Percentiles rank a stretch among this genome's conserved stretches.
Evolutionary conservation across 2,888 invertebrate genomes (phyloP).

Genomic region (Drosophila neutralis): DNA sequence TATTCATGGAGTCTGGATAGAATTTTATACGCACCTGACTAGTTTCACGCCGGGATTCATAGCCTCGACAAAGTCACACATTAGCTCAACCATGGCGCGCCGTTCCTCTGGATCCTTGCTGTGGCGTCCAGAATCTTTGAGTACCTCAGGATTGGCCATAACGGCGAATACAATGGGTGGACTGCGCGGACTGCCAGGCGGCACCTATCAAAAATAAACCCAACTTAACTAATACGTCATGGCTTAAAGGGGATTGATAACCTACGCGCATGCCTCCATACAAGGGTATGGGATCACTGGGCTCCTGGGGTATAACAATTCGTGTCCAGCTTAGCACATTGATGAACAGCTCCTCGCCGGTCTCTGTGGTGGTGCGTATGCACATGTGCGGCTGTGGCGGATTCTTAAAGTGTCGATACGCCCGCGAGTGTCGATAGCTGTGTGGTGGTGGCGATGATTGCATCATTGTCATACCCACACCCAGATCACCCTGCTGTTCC

Average conservation of each 20-base stretch:
- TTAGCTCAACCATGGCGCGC: conserved; percentile 88
- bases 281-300: conserved; percentile 88
- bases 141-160: conserved; percentile 90
- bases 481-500: conserved; percentile 61
- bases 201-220: conserved; percentile 84
- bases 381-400: conserved; percentile 92
- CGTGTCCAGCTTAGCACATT: conserved; percentile 91
- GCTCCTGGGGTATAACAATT: conserved; percentile 88
- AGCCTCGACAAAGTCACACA: conserved; percentile 90
- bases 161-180: conserved; percentile 89
- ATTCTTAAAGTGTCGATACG: conserved; percentile 89
- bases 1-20: not conserved
- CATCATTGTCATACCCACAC: conserved; percentile 71
- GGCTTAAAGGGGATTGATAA: conserved; percentile 1
- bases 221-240: not conserved
- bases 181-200: conserved; percentile 87
- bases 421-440: conserved; percentile 87
- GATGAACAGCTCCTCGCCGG: conserved; percentile 86
- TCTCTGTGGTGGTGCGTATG: conserved; percentile 87
- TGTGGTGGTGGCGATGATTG: conserved; percentile 86
- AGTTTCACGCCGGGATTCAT: conserved; percentile 89
- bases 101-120: conserved; percentile 88
- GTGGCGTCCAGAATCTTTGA: conserved; percentile 89
- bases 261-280: conserved; percentile 90
- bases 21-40: conserved; percentile 82